phyloP scores from a whole-genome alignment of 2,797 vertebrate genomes.

The Carapus acus region DNA sequence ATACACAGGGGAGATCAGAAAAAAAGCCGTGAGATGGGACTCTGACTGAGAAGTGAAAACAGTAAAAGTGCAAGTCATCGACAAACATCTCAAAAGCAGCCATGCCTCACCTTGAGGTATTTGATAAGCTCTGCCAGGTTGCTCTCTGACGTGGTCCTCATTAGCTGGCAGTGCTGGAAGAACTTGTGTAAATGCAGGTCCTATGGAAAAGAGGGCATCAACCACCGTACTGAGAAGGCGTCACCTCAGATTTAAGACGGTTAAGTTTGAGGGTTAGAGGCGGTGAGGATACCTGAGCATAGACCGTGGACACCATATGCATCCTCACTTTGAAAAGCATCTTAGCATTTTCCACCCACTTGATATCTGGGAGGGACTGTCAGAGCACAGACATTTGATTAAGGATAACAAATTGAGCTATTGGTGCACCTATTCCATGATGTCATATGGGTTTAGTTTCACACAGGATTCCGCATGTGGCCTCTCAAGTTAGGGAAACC shows the following conservation, averaged over 20 bases:
- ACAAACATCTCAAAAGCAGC: too few species aligned
- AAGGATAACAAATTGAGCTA: not conserved
- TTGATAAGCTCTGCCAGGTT: slow-evolving; percentile 87
- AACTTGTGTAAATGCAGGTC: slow-evolving; percentile 95
- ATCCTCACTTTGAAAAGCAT: slow-evolving; percentile 85
- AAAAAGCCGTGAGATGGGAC: not conserved
- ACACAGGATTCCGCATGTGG: too few species aligned
- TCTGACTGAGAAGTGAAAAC: too few species aligned
- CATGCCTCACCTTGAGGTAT: slow-evolving; percentile 83
- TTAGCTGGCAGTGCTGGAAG: slow-evolving; percentile 90
- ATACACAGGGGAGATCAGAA: not conserved
- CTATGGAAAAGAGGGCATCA: slow-evolving; percentile 57
- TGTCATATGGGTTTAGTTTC: too few species aligned
- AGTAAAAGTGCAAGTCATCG: too few species aligned
- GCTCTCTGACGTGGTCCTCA: slow-evolving; percentile 78
- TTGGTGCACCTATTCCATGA: too few species aligned
- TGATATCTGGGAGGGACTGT: slow-evolving; percentile 79
- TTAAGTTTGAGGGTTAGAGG: not conserved
- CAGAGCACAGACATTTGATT: not conserved
- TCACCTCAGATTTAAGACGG: too few species aligned
- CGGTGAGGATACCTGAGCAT: slow-evolving; percentile 78
- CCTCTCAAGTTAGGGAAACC: too few species aligned
- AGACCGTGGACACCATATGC: slow-evolving; percentile 87
- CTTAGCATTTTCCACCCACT: slow-evolving; percentile 95
- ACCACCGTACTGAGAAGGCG: too few species aligned